phyloP scores from a whole-genome alignment of 2,797 vertebrate species.

The Pipistrellus nathusii region DNA sequence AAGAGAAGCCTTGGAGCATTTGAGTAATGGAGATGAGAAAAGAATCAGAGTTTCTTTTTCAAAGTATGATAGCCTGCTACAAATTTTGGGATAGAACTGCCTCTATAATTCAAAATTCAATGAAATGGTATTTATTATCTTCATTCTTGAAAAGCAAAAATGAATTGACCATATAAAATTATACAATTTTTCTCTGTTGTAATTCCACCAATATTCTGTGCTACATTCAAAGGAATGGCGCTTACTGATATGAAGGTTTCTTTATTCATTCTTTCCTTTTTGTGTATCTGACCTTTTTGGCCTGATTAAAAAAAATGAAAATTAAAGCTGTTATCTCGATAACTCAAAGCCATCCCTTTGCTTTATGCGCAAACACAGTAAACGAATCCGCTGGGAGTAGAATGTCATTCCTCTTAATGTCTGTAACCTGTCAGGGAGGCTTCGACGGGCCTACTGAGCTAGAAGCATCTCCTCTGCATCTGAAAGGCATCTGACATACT shows the following conservation, averaged over 20 bases:
- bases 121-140: neutral
- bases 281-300: neutral
- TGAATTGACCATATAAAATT: neutral
- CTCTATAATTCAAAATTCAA: slow-evolving; percentile 15
- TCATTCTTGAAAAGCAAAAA: slow-evolving; percentile 28
- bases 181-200: neutral
- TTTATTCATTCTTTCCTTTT: neutral
- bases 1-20: neutral
- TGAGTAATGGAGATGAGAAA: neutral
- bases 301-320: neutral
- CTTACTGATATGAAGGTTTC: neutral
- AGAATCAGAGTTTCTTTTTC: slow-evolving; percentile 21
- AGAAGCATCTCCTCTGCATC: neutral
- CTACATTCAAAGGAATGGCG: neutral
- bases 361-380: slow-evolving; percentile 23
- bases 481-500: slow-evolving; percentile 15
- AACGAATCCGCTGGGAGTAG: neutral
- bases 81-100: neutral
- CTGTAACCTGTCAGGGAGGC: neutral
- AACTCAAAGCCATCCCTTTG: neutral
- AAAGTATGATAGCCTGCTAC: neutral
- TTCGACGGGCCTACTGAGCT: neutral
- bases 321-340: neutral
- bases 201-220: neutral
- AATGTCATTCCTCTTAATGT: neutral